These are phyloP conservation scores for Lycia hirtaria DNA, from an alignment of 2,888 invertebrate species.

Conservation along the genomic window DNA sequence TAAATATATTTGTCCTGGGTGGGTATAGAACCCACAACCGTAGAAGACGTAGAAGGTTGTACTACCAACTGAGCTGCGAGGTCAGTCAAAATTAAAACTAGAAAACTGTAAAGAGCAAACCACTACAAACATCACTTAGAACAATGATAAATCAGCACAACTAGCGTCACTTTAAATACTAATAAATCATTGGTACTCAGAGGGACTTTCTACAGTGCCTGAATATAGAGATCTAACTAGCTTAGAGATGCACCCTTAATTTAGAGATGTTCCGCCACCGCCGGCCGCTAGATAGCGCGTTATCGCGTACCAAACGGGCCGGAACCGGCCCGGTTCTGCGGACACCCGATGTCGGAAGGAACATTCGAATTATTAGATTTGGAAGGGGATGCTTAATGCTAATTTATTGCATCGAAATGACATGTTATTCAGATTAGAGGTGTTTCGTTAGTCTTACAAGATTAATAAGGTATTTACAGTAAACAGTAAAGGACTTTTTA, in stretches of 20 bases:
- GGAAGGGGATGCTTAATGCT: background rate
- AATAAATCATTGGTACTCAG: no score
- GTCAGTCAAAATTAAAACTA: no score
- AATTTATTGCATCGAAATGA: conserved; percentile 6
- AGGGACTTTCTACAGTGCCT: background rate
- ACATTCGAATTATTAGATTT: conserved; percentile 17
- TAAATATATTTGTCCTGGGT: no score
- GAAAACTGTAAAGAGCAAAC: no score
- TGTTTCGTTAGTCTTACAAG: background rate
- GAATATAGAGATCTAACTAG: background rate
- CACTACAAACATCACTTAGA: no score
- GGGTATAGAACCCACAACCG: no score
- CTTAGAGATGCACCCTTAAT: conserved; percentile 1
- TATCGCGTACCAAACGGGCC: conserved; percentile 51
- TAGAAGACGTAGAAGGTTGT: no score
- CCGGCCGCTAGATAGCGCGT: conserved; percentile 48
- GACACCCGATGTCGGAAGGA: conserved; percentile 40
- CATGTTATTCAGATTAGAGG: background rate
- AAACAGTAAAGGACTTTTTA: no score
- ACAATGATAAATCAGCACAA: no score
- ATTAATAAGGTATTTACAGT: conserved; percentile 31
- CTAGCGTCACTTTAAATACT: no score
- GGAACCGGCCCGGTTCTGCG: conserved; percentile 50
- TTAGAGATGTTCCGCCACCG: conserved; percentile 34
- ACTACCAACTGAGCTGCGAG: no score